A percentile compares a stretch with the other conserved stretches of the same genome.
These are phyloP conservation scores for Thereva unica DNA, from an alignment of 2,888 invertebrate species.

Conservation along the genomic window DNA sequence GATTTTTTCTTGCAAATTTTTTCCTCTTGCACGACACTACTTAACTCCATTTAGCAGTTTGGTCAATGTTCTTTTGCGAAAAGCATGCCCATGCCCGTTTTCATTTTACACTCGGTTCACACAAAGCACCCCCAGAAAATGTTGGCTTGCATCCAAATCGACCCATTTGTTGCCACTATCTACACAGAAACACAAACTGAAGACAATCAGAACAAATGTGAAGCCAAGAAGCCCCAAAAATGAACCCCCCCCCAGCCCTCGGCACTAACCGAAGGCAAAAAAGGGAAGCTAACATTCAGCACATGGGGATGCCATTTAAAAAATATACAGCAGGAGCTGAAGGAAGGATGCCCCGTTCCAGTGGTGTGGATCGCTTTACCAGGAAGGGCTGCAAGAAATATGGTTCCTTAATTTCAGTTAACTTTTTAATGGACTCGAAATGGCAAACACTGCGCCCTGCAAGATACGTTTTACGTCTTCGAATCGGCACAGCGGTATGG, in stretches of 20 bases:
- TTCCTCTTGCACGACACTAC: constrained; percentile 29
- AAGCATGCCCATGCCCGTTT: constrained; percentile 31
- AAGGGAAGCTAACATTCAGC: not conserved
- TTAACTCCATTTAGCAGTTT: constrained; percentile 39
- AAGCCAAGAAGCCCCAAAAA: constrained; percentile 14
- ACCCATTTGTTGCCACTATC: constrained; percentile 45
- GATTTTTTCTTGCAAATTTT: not conserved
- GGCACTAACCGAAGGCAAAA: not conserved
- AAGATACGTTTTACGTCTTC: too few species aligned
- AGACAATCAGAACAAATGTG: constrained; percentile 33
- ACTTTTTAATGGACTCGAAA: constrained; percentile 31
- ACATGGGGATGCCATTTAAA: constrained; percentile 3
- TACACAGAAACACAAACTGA: constrained; percentile 42
- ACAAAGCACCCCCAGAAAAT: constrained; percentile 14
- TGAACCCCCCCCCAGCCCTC: not conserved
- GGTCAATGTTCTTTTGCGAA: constrained; percentile 37
- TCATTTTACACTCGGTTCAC: constrained; percentile 37
- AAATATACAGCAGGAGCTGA: not conserved
- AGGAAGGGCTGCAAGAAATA: constrained; percentile 19
- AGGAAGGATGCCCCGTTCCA: constrained; percentile 9
- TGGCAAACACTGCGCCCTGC: not conserved
- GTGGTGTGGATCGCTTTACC: constrained; percentile 9
- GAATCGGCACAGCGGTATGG: too few species aligned
- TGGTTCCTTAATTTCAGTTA: constrained; percentile 33
- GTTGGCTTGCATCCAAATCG: constrained; percentile 45